These are phyloP conservation scores for Rhabdophis nuchalis DNA, from an alignment of 2,797 vertebrate species.

Conservation along the genomic window DNA sequence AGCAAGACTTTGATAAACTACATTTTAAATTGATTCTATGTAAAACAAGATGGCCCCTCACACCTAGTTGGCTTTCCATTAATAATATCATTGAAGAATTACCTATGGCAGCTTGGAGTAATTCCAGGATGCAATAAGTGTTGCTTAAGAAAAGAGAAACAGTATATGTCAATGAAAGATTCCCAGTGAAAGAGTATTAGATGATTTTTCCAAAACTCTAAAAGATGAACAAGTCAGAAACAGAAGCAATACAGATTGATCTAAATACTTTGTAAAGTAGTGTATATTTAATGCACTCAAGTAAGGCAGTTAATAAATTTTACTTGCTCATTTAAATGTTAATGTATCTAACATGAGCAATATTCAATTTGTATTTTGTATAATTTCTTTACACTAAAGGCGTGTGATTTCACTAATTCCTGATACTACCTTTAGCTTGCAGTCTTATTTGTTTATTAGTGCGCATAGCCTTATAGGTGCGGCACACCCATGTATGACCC, in stretches of 20 bases:
- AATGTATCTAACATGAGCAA: conserved; percentile 8
- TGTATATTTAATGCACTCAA: not conserved
- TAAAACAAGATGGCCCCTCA: not conserved
- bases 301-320: conserved; percentile 16
- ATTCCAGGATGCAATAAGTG: not conserved
- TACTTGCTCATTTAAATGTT: conserved; percentile 1
- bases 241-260: not conserved
- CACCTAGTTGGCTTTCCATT: not conserved
- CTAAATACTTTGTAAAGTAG: conserved; percentile 1
- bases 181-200: not conserved
- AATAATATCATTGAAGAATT: not conserved
- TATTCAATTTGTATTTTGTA: conserved; percentile 16
- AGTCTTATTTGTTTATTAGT: conserved; percentile 11
- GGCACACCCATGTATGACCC: too few relatives aligned
- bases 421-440: conserved; percentile 13
- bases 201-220: not conserved
- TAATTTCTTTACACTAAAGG: conserved; percentile 16
- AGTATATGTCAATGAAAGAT: not conserved
- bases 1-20: not conserved
- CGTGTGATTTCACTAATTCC: conserved; percentile 24
- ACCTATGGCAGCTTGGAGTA: not conserved
- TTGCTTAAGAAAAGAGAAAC: not conserved
- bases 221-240: not conserved
- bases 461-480: too few relatives aligned
- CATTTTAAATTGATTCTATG: not conserved